phyloP scores from a whole-genome alignment of 2,888 invertebrate species.

The Mylabris sibirica region DNA sequence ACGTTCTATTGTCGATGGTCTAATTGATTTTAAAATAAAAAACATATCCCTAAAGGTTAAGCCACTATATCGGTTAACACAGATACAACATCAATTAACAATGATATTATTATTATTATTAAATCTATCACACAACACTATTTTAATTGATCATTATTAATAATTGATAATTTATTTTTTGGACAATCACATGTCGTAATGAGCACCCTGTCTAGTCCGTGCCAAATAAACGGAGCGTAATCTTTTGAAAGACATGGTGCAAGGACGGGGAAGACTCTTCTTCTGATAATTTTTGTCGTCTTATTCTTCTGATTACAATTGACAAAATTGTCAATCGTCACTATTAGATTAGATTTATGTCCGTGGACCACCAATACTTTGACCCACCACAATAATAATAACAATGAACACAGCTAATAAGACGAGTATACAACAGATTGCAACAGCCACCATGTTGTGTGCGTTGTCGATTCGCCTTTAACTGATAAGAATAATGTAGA shows the following conservation, averaged over 20 bases:
- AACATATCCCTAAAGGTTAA: slow-evolving; percentile 38
- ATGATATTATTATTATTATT: slow-evolving; percentile 24
- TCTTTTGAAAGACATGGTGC: slow-evolving; percentile 28
- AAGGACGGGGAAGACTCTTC: slow-evolving; percentile 32
- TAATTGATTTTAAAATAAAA: slow-evolving; percentile 25
- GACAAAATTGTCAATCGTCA: too few relatives aligned
- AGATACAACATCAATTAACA: slow-evolving; percentile 37
- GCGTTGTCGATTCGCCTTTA: slow-evolving; percentile 50
- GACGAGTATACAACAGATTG: slow-evolving; percentile 83
- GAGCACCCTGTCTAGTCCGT: slow-evolving; percentile 19
- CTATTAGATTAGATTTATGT: slow-evolving; percentile 31
- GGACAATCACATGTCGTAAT: not conserved
- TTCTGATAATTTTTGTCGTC: not conserved
- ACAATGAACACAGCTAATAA: slow-evolving; percentile 82
- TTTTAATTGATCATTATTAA: not conserved
- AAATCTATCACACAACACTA: slow-evolving; percentile 13
- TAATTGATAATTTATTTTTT: slow-evolving; percentile 1
- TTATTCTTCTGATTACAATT: not conserved
- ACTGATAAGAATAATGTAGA: slow-evolving; percentile 16
- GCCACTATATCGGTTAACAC: slow-evolving; percentile 50
- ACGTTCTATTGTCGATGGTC: slow-evolving; percentile 36
- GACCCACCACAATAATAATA: slow-evolving; percentile 82
- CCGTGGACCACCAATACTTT: slow-evolving; percentile 69
- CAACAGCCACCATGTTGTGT: slow-evolving; percentile 77
- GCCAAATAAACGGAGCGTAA: not conserved